phyloP scores from a whole-genome alignment of 2,113 vertebrate species.

The Sterna hirundo region DNA sequence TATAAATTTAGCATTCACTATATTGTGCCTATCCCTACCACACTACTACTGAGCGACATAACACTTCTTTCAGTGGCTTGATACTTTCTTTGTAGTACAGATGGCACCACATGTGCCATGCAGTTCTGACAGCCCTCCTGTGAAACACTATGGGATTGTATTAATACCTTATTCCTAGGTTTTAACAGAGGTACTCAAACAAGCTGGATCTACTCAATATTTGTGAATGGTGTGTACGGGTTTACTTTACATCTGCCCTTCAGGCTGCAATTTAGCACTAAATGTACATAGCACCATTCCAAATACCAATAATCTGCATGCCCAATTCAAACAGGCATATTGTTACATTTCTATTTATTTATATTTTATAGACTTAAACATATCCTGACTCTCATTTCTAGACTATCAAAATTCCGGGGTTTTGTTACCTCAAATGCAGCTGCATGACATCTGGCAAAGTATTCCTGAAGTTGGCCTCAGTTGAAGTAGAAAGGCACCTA shows the following conservation, averaged over 20 bases:
- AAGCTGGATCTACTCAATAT: not conserved
- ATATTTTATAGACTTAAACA: not conserved
- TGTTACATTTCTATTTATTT: not conserved
- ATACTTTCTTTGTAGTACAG: slow-evolving; percentile 10
- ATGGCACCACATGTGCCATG: not conserved
- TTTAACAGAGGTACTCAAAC: not conserved
- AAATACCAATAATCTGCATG: not conserved
- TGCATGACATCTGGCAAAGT: not conserved
- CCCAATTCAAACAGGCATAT: not conserved
- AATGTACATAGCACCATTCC: not conserved
- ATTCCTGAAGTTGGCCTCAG: not conserved
- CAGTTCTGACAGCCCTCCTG: not conserved
- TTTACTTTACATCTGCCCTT: not conserved
- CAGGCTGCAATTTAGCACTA: not conserved
- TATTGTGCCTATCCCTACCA: slow-evolving; percentile 14
- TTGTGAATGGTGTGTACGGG: not conserved
- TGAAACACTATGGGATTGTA: not conserved
- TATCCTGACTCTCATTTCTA: not conserved
- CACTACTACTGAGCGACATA: not conserved
- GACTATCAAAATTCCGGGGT: not conserved
- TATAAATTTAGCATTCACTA: not conserved
- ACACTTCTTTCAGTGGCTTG: not conserved
- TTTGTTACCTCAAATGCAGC: not conserved
- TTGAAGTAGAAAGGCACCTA: not conserved
- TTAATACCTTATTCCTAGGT: not conserved